These are phyloP conservation scores for Noctuana brunneofusca DNA, from an alignment of 2,888 invertebrate species.

Conservation along the genomic window DNA sequence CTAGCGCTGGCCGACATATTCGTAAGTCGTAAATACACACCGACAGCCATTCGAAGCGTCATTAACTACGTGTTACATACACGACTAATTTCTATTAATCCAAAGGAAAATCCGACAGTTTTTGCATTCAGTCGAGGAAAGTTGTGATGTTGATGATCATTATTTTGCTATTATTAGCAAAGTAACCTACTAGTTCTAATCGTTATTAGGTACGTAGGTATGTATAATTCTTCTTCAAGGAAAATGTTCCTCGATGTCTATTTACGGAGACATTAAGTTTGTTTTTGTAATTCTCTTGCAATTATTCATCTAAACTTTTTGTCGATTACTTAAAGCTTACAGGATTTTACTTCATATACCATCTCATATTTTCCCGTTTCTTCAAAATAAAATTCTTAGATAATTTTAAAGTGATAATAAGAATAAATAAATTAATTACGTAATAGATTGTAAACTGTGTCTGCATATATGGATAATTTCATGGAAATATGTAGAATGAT, in stretches of 20 bases:
- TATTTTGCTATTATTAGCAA: conserved; percentile 18
- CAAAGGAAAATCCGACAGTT: conserved; percentile 29
- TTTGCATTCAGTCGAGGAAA: conserved; percentile 27
- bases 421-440: neutral
- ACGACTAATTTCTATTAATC: conserved; percentile 29
- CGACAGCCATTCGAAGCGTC: conserved; percentile 44
- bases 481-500: neutral
- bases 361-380: too few relatives aligned
- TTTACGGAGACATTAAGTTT: conserved; percentile 9
- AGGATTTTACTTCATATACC: too few relatives aligned
- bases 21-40: conserved; percentile 50
- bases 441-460: neutral
- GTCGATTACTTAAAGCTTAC: neutral
- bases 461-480: neutral
- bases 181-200: conserved; percentile 8
- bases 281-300: conserved; percentile 13
- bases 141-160: conserved; percentile 16
- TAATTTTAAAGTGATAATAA: too few relatives aligned
- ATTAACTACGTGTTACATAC: conserved; percentile 9
- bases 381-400: too few relatives aligned
- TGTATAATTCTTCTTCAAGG: neutral
- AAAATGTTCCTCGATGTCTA: conserved; percentile 4
- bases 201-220: neutral
- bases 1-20: conserved; percentile 55
- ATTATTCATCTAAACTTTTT: neutral